Conservation (phyloP, 1,140 invertebrate genomes). For the Anastrepha obliqua region DNA sequence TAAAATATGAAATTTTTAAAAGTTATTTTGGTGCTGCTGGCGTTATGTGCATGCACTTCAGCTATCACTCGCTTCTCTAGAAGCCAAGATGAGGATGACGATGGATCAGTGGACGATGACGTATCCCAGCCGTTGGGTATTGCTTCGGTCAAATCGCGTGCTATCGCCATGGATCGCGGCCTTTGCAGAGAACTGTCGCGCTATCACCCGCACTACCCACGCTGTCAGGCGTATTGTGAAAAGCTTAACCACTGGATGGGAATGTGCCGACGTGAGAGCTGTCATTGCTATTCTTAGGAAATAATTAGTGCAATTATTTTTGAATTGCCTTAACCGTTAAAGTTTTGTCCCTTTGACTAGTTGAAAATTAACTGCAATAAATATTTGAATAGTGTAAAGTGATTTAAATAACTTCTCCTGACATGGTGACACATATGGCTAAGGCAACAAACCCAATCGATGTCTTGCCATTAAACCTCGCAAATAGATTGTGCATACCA, state of each 20-base stretch:
- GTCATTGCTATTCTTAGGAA: slow-evolving; percentile 64
- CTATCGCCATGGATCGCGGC: slow-evolving; percentile 63
- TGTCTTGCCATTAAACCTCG: too few species aligned
- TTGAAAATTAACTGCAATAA: background rate
- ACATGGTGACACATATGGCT: too few species aligned
- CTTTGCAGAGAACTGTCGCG: slow-evolving; percentile 63
- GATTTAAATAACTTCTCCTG: too few species aligned
- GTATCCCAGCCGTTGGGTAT: slow-evolving; percentile 57
- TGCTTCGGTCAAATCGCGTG: slow-evolving; percentile 66
- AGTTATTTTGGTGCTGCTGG: background rate
- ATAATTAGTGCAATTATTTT: background rate
- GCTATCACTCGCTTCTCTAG: background rate
- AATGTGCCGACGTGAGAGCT: slow-evolving; percentile 67
- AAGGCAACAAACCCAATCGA: too few species aligned
- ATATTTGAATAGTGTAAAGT: slow-evolving; percentile 1
- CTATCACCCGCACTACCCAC: slow-evolving; percentile 67
- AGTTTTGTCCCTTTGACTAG: background rate
- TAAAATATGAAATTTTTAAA: slow-evolving; percentile 5
- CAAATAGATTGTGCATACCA: too few species aligned
- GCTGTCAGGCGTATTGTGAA: slow-evolving; percentile 68
- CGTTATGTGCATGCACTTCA: background rate
- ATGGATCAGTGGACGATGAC: slow-evolving; percentile 46
- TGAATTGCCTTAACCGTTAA: background rate
- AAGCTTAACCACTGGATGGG: slow-evolving; percentile 70
- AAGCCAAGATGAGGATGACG: background rate